Base-by-base conservation (phyloP, 2,888 invertebrate species). In the Volucella inanis region DNA sequence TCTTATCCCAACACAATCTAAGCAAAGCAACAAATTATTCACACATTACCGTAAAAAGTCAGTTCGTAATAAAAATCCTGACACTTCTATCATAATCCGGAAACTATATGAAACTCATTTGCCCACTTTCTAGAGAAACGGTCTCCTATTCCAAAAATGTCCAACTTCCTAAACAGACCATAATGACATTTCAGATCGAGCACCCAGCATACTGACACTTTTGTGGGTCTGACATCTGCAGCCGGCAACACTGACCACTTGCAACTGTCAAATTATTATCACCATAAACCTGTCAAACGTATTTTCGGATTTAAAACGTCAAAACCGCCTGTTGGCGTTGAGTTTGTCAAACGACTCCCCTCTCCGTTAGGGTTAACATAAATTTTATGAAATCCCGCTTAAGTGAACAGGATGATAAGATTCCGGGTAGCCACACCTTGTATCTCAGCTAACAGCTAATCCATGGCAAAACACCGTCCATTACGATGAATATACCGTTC, bases 201-300 rank as follows among this genome's bases (percentile, higher is more conserved):
- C 6, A 31, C 22, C 22, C 22, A 22, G 22, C 3, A 22, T 0
- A 3, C 31, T 31, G 31, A 31, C 31, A 31, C 31, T 31, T 31
- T 31, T 31, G 31, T 31, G 31, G 31, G 31, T 31, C 31, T 31
- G 31, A 31, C 31, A 31, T 31, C 31, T 31, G 31, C 6, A 31
- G 31, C 31, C 6, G 31, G 31, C 31, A 31, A 31, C 31, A 6
- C 31, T 31, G 6, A 31, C 31, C 50, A 74, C 64, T 68, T 47
- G 52, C 55, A 71, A 43, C 64, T 80, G 75, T 75, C 79, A 75
- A 79, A 61, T 61, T 65, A 59, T 71, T 84, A 80, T 84, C 84
- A 50, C 45, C 39, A 49, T 61, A 80, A 67, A 59, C 14, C 45
- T 71, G 65, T 65, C 84, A 74, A 50, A 43, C 52, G 8, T 41